Percentiles rank a stretch among this genome's conserved stretches.
Evolutionary conservation across 2,888 invertebrate species (phyloP).

Genomic region (Trichopria drosophilae): DNA sequence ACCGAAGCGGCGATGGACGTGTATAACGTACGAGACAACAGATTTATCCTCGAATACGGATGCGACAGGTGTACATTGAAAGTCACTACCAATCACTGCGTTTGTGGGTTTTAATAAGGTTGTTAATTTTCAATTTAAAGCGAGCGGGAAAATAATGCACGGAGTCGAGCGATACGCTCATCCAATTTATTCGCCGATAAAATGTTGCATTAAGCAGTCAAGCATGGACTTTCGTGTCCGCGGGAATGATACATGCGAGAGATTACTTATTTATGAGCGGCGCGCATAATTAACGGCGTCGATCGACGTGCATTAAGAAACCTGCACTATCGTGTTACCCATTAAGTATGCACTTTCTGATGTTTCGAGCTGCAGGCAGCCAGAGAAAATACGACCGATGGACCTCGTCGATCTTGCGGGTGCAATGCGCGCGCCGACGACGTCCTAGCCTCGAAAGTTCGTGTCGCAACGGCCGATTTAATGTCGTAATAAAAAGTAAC

Average conservation of each 20-base stretch:
- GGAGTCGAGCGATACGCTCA: slow-evolving; percentile 4
- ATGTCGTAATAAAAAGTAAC: too few relatives aligned
- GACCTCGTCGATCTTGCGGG: slow-evolving; percentile 3
- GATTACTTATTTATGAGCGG: slow-evolving; percentile 35
- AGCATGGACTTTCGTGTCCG: not conserved
- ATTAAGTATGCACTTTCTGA: slow-evolving; percentile 37
- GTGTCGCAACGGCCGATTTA: too few relatives aligned
- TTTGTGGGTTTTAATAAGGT: slow-evolving; percentile 16
- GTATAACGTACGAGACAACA: too few relatives aligned
- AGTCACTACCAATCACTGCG: not conserved
- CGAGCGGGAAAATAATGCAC: not conserved
- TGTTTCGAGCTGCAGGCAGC: slow-evolving; percentile 23
- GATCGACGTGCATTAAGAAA: slow-evolving; percentile 41
- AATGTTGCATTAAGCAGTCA: slow-evolving; percentile 21
- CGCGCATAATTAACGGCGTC: slow-evolving; percentile 39
- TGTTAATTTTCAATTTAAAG: slow-evolving; percentile 15
- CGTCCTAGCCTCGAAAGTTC: too few relatives aligned
- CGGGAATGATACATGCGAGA: slow-evolving; percentile 36
- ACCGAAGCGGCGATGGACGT: too few relatives aligned
- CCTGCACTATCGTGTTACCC: slow-evolving; percentile 34
- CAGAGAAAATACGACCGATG: slow-evolving; percentile 1
- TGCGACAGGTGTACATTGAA: too few relatives aligned
- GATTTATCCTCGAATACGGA: too few relatives aligned
- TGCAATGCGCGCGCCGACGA: too few relatives aligned
- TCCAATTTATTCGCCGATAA: slow-evolving; percentile 7